Base-by-base conservation (phyloP, 1,140 invertebrate species). In the Mactra quadrangularis region DNA sequence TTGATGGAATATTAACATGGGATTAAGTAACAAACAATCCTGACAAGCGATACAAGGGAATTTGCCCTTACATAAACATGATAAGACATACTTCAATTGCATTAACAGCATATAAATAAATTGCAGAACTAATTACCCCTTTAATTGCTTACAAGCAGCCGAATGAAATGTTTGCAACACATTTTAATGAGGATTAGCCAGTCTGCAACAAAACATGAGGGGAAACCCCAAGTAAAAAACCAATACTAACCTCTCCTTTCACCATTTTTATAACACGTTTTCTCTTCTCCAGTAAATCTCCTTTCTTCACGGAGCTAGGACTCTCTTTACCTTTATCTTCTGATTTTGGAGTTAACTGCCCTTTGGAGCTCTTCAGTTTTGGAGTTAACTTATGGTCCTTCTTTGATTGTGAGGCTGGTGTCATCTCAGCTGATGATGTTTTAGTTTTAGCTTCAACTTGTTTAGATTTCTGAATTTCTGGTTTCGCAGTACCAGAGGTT, bases 271-370 rank as follows among this genome's bases (percentile, higher is more conserved):
- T 82, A 11, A 72, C 45, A 15, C 66, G 31, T 22, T 77, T 76
- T n/a, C 64, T 76, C 41, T 78, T 76, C 52, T 72, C 68, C 17
- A 31, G 55, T 6, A 76, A 19, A 9, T 84, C 71, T 52, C 64
- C 76, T 81, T 85, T 84, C 53, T 45, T 66, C 38, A 6, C 50
- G 38, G 68, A 47, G 31, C 53, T 72, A n/a, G n/a, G n/a, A 22
- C 45, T 62, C 35, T 62, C 68, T 53, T 52, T 75, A 52, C 74
- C 77, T 41, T 53, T 60, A n/a, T 60, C 85, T 77, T 64, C 50
- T 19, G 19, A 19, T 27, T 66, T 79, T 29, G 77, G 77, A 19
- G 77, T 79, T 29, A 29, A 33, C 31, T 35, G 47, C 3, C 31
- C 53, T 52, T 59, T 70, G 1, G 33, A 31, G 31, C 25, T 72